These are phyloP conservation scores for Meteorus sp. DNA, from an alignment of 1,140 invertebrate genomes.

Conservation along the genomic window DNA sequence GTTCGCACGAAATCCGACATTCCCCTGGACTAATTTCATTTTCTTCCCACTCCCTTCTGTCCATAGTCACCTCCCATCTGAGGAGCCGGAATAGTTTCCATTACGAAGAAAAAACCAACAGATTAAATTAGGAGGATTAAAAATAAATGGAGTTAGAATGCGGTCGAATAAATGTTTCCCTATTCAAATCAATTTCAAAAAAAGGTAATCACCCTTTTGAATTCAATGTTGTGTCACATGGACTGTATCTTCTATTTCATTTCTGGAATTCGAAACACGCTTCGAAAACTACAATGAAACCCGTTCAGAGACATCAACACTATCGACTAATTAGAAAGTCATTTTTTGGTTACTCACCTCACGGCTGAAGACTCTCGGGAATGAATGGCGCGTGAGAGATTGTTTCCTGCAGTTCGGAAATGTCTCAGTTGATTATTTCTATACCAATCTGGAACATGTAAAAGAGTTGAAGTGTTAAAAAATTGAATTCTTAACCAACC, in stretches of 20 bases:
- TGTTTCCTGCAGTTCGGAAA: too few relatives aligned
- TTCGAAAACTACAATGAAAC: neutral
- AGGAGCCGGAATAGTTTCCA: slow-evolving; percentile 20
- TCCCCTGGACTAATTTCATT: slow-evolving; percentile 28
- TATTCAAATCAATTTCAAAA: neutral
- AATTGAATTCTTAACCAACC: neutral
- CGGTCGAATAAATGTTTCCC: too few relatives aligned
- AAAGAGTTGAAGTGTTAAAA: too few relatives aligned
- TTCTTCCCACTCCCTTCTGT: slow-evolving; percentile 20
- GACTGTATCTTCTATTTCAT: too few relatives aligned
- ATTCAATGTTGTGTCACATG: too few relatives aligned
- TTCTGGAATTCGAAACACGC: neutral
- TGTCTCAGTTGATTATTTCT: neutral
- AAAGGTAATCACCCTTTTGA: too few relatives aligned
- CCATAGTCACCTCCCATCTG: neutral
- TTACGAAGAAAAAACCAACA: slow-evolving; percentile 4
- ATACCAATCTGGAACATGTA: too few relatives aligned
- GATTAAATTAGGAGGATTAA: neutral
- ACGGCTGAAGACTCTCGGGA: neutral
- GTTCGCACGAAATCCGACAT: slow-evolving; percentile 25
- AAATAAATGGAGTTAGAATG: neutral
- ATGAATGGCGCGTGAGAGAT: neutral
- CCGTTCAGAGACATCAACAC: neutral
- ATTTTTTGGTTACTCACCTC: slow-evolving; percentile 11
- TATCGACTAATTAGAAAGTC: neutral